phyloP scores from a whole-genome alignment of 2,113 vertebrate genomes.

The Ceyx cyanopectus region DNA sequence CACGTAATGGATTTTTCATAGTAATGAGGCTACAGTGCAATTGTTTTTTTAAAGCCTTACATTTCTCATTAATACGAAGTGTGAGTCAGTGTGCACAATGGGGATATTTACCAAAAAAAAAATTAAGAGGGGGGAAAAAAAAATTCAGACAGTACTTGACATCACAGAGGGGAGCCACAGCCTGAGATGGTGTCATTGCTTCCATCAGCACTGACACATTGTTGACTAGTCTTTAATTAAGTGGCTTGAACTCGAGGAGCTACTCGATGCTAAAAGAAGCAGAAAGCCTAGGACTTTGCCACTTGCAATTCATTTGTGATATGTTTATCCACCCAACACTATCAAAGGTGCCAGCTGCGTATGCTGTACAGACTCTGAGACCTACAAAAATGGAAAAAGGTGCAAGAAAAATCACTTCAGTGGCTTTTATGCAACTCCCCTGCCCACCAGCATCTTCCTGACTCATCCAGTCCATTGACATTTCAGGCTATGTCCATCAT shows the following conservation, averaged over 20 bases:
- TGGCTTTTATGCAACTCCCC: not conserved
- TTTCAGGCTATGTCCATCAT: not conserved
- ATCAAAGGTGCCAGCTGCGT: not conserved
- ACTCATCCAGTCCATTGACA: not conserved
- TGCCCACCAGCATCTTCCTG: not conserved
- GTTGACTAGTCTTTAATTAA: not conserved
- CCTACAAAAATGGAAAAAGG: not conserved
- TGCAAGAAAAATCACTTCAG: not conserved
- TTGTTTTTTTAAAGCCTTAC: slow-evolving; percentile 73
- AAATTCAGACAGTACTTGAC: not conserved
- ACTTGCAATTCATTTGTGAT: not conserved
- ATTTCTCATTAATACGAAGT: slow-evolving; percentile 66
- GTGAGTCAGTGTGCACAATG: slow-evolving; percentile 21
- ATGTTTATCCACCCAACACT: not conserved
- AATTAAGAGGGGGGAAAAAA: not conserved
- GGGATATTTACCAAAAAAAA: slow-evolving; percentile 18
- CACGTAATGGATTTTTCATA: slow-evolving; percentile 87
- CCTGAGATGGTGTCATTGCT: not conserved
- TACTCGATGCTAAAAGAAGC: not conserved
- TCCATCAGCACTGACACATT: not conserved
- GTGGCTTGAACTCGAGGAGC: not conserved
- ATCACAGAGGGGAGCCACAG: slow-evolving; percentile 16
- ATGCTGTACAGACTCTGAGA: not conserved
- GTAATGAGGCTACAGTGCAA: slow-evolving; percentile 82
- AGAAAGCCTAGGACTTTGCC: not conserved